phyloP scores from a whole-genome alignment of 1,140 invertebrate genomes.

The Amphibalanus amphitrite region DNA sequence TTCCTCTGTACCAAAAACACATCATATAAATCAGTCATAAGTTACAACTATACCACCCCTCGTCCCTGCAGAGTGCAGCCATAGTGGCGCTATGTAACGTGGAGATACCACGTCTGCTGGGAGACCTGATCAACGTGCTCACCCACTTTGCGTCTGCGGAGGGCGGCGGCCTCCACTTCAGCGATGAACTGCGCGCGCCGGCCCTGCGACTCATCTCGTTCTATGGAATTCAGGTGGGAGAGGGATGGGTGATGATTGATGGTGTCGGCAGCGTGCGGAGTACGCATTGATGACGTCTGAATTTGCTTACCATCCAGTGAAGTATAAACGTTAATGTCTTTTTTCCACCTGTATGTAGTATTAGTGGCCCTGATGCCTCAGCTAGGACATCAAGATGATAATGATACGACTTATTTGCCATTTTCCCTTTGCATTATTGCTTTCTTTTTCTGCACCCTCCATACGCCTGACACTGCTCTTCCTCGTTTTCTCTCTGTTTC shows the following conservation, averaged over 20 bases:
- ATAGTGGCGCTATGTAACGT: conserved; percentile 63
- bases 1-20: not conserved
- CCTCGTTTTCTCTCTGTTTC: conserved; percentile 15
- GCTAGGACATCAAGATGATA: not conserved
- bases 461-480: not conserved
- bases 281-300: too few relatives aligned
- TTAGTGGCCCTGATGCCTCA: conserved; percentile 13
- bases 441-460: not conserved
- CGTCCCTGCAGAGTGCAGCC: conserved; percentile 47
- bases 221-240: conserved; percentile 28
- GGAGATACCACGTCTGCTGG: conserved; percentile 54
- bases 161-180: conserved; percentile 31
- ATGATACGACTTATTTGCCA: not conserved
- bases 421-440: not conserved
- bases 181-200: conserved; percentile 43
- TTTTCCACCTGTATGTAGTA: conserved; percentile 15
- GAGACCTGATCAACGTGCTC: conserved; percentile 57
- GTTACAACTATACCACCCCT: not conserved
- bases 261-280: too few relatives aligned
- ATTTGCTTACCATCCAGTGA: too few relatives aligned
- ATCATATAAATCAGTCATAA: conserved; percentile 3
- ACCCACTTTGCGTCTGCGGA: conserved; percentile 29
- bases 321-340: too few relatives aligned
- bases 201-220: conserved; percentile 42
- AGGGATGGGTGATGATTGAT: not conserved